Evolutionary conservation across 2,113 vertebrate genomes (phyloP), one percentile per base, ranked within the genome.

Genomic region (Hyperopisus bebe): DNA sequence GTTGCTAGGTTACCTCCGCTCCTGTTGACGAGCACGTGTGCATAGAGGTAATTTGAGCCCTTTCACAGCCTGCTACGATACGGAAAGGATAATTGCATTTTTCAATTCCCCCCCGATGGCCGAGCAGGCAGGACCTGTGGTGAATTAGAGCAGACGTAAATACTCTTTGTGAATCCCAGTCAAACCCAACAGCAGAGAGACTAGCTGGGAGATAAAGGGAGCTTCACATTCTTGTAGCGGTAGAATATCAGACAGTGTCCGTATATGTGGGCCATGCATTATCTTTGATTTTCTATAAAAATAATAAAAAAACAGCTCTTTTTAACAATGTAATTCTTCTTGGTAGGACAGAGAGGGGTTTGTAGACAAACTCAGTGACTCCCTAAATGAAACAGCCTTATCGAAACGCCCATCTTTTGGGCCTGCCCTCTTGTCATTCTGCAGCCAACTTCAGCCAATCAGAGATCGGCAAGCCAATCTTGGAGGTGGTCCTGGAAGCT

Each of bases 401-500:
- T 6, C 5, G 5, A 17, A 77, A 39, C 4, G 15, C 31, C 35
- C 70, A 77, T 77, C 31, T 84, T 24, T 47, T 8, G 42, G 17
- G 39, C 70, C 10, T 46, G 31, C 39, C 42, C 44, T 27, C 87
- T 55, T 90, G 47, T 74, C 50, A 11, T 13, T 84, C 89, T 91
- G 9, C 88, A 97, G 97, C 92, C 15, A 99, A 99, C 94, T 97
- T 98, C 42, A 90, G 90, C 0, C 97, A 98, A 93, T 88, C 93
- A 0, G 97, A 98, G 77, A 96, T 99, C 0, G 97, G 98, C 0
- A 93, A 97, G 88, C 98, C 98, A 0, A 85, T 98, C 89, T 91
- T 99, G 89, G 98, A 99, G n/a, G 95, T 97, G 0, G 95, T 99
- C 21, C 93, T 99, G 42, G 98, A 99, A 91, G 95, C 98, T 0